Base-by-base conservation (phyloP, 2,113 vertebrate genomes). In the Solea solea region DNA sequence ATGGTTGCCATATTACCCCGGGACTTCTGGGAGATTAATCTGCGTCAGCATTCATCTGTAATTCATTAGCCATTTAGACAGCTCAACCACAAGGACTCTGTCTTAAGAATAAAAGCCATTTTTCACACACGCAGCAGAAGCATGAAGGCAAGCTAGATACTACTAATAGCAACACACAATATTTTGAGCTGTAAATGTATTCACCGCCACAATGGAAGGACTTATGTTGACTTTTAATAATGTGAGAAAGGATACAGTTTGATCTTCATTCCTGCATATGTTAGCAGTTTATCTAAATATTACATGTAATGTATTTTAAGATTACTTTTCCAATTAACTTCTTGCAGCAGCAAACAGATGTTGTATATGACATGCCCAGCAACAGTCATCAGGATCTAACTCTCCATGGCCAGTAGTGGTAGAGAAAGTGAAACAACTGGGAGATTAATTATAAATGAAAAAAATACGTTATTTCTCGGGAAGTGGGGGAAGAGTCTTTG, bases 41-140 rank as follows among this genome's bases (percentile, higher is more conserved):
- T 96, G 95, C 92, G 90, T 96, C 96, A 95, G 94, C 95, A 95
- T 97, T 97, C 96, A 96, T 96, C 95, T 97, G 96, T 96, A 95
- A 96, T 98, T 97, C 95, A 97, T 98, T 96, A 97, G 95, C 94
- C 94, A 95, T 95, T 96, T 95, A 95, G 96, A 97, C 95, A 96
- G 95, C 95, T 95, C 94, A 95, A 96, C 96, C 95, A 95, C 94
- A 95, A 95, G 95, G 95, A 94, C 93, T 78, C 54, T 12, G 95
- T 95, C 95, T 95, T 95, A 93, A 95, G 95, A 95, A 95, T 95
- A 95, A 94, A 93, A 94, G 90, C 94, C 91, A 97, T 97, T 97
- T 96, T 96, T 98, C 95, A 97, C 94, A 93, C 92, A 93, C 91
- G 93, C 92, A 75, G 92, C 91, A 93, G 92, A 94, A 65, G 62